Base-by-base conservation (phyloP, 2,888 invertebrate genomes). In the Drosophila pseudotalamancana region DNA sequence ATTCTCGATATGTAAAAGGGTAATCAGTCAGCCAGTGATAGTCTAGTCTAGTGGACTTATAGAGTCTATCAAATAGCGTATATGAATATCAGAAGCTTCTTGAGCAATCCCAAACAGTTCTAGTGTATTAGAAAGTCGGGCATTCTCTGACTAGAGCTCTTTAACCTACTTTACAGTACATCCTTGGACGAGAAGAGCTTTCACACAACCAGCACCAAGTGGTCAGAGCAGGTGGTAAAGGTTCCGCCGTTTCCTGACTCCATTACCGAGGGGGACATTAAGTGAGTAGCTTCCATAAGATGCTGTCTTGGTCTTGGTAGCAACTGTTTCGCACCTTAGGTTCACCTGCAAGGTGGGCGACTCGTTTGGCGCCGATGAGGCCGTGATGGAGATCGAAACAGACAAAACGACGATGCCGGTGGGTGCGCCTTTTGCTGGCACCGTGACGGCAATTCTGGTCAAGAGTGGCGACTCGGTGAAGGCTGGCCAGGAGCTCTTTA, bases 201-300 rank as follows among this genome's bases (percentile, higher is more conserved):
- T 73, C 91, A 92, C 72, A 91, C 92, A 4, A 91, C 92, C 32
- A 75, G 80, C 35, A 82, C 81, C 25, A 69, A 91, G 53, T 90
- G 90, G 68, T 89, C 90, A 37, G 77, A 87, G 45, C 90, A 90
- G 68, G 72, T 85, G 2, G 77, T 91, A 1, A 95, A 94, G 73
- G 96, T 97, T 25, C 99, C 99, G 1, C 94, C 95, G 9, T 99
- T 99, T 91, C 97, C 99, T 0, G 99, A 99, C 88, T 99, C 99
- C 37, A 96, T 99, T 23, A 95, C 96, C 29, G 98, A 97, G 91
- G 99, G 99, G 64, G 99, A 99, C 92, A 95, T 98, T 48, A 97
- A 96, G 94, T 97, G 79, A 83, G 57, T 70, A 55, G 0, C 3
- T 19, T 6, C 2, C 8, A 4, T 5, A 4, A n/a, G n/a, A n/a